Evolutionary conservation across 2,888 invertebrate species (phyloP), one percentile per base, ranked within the genome.

Genomic region (Raillietiella orientalis): DNA sequence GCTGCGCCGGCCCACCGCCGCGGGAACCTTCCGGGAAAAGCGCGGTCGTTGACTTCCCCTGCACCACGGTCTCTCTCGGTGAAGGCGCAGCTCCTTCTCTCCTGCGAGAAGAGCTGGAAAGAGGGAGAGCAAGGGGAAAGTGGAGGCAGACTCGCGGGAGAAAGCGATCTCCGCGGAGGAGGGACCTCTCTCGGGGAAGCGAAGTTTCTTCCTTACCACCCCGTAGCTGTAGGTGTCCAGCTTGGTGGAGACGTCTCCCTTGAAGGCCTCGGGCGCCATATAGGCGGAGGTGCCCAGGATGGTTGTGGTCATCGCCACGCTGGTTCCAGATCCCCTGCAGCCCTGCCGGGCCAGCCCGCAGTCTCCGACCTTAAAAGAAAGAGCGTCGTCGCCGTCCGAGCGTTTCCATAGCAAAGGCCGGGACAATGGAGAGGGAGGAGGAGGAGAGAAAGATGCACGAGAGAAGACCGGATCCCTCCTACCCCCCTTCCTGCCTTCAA

Each of bases 171-270:
- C 10, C 6, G 11, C 6, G 11, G 6, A 10, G 10, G 6, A 10
- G 9, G 6, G 23, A n/a, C n/a, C n/a, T n/a, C n/a, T n/a, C n/a
- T n/a, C n/a, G n/a, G n/a, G n/a, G n/a, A n/a, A n/a, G 10, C 19
- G n/a, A 16, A 9, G 6, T 13, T 10, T n/a, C 16, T 14, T n/a
- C 39, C 47, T 41, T 39, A 55, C 70, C 31, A 71, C 62, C 2
- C 71, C 72, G 49, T 58, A 69, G 39, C 69, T 66, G 41, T 59
- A 71, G 3, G 66, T 56, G 40, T 72, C 72, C 34, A 62, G 53
- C 47, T 67, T 66, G 12, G 61, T 56, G n/a, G 69, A 66, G 24
- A 65, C 51, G 30, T 59, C 62, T 19, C 53, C 54, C 35, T 45
- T 41, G 34, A 58, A 57, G 15, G 62, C 60, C 47, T 72, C 70